Conservation (phyloP, 92 coral and sea anemone species). For the Anthopleura xanthogrammica region DNA sequence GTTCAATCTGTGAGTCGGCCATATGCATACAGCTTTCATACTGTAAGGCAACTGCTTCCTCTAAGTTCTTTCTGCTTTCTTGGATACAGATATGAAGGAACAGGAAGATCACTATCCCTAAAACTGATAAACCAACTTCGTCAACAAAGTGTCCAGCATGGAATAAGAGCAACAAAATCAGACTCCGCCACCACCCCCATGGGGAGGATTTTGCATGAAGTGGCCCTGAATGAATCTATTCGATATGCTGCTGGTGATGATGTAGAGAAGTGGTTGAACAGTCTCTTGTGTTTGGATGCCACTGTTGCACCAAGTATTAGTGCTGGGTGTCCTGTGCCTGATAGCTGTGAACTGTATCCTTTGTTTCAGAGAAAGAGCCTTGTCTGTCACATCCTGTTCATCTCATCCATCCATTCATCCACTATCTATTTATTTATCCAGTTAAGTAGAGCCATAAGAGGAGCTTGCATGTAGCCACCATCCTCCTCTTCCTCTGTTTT, state of each 20-base stretch:
- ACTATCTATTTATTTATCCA: background rate
- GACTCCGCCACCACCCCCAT: conserved; percentile 48
- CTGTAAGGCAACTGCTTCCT: background rate
- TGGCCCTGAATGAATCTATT: conserved; percentile 84
- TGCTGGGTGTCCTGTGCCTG: conserved; percentile 94
- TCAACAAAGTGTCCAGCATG: conserved; percentile 69
- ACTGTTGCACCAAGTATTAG: conserved; percentile 77
- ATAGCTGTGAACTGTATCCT: conserved; percentile 98
- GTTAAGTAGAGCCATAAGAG: background rate
- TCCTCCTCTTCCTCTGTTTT: background rate
- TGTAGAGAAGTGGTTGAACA: conserved; percentile 88
- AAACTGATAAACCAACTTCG: conserved; percentile 90
- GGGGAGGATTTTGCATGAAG: conserved; percentile 81
- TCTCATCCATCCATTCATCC: background rate
- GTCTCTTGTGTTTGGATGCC: conserved; percentile 87
- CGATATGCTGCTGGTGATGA: conserved; percentile 92
- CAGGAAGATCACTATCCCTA: conserved; percentile 89
- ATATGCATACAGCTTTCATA: too few relatives aligned
- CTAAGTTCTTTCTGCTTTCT: background rate
- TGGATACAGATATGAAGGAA: conserved; percentile 83
- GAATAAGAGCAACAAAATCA: conserved; percentile 41
- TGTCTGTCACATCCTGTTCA: background rate
- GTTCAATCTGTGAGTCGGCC: too few relatives aligned
- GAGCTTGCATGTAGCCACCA: background rate
- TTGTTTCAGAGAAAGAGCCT: background rate